A percentile compares a stretch with the other conserved stretches of the same genome.
These are phyloP conservation scores for Coenonympha arcania DNA, from an alignment of 2,888 invertebrate genomes.

Conservation along the genomic window DNA sequence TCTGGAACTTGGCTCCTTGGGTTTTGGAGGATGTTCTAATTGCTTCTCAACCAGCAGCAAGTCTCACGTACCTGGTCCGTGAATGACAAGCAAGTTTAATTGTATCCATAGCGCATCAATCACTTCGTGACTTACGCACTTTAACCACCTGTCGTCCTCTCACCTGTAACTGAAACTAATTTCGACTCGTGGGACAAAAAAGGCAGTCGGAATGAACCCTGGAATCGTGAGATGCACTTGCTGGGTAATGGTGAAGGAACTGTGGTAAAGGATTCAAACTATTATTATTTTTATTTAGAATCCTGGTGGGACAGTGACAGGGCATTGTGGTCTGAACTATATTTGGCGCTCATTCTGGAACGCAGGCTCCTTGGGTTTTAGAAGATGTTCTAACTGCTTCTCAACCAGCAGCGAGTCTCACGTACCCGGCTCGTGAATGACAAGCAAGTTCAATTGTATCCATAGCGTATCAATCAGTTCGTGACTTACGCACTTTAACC, in stretches of 20 bases:
- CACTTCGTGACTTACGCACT: slow-evolving; percentile 28
- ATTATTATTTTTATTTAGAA: too few species aligned
- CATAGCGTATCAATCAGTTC: slow-evolving; percentile 13
- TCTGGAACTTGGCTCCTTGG: too few species aligned
- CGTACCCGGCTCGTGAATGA: background rate
- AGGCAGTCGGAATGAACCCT: slow-evolving; percentile 25
- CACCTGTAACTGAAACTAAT: slow-evolving; percentile 60
- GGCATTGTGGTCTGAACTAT: too few species aligned
- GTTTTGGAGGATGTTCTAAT: too few species aligned
- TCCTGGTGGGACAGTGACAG: too few species aligned
- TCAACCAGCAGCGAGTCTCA: too few species aligned
- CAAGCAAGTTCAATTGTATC: background rate
- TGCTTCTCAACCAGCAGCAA: too few species aligned
- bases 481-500: slow-evolving; percentile 26
- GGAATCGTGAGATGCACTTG: slow-evolving; percentile 33
- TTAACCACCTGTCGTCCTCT: slow-evolving; percentile 36
- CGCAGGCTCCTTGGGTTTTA: too few species aligned
- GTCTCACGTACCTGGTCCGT: background rate
- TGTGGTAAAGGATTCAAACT: too few species aligned
- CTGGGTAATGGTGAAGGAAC: too few species aligned
- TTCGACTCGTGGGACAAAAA: slow-evolving; percentile 27
- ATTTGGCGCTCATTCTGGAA: too few species aligned
- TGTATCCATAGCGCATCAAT: background rate
- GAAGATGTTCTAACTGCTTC: too few species aligned
- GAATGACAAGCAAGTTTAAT: background rate